phyloP scores from a whole-genome alignment of 2,113 vertebrate genomes.

The Cinclus cinclus region DNA sequence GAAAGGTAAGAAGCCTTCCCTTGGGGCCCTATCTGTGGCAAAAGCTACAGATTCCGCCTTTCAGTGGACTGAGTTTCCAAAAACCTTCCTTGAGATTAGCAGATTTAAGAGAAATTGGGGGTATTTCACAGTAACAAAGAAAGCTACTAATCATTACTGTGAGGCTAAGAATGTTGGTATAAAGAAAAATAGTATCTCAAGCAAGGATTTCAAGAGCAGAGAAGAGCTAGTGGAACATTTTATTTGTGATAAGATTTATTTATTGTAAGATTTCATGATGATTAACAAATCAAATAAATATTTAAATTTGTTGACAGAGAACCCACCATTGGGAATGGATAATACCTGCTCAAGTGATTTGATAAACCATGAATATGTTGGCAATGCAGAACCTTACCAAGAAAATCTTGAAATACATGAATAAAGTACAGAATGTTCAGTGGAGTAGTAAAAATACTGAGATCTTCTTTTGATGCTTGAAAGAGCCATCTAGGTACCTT shows the following conservation, averaged over 20 bases:
- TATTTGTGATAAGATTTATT: neutral
- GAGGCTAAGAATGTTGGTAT: neutral
- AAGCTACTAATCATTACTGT: neutral
- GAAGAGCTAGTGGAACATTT: neutral
- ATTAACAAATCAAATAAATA: neutral
- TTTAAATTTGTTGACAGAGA: neutral
- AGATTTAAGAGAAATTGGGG: neutral
- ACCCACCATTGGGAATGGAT: rapidly evolving
- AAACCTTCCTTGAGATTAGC: neutral
- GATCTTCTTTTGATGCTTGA: neutral
- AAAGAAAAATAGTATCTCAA: neutral
- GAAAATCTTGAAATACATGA: neutral
- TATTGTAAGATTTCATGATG: neutral
- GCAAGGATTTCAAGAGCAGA: neutral
- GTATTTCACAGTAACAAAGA: neutral
- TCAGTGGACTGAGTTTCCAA: neutral
- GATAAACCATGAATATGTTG: neutral
- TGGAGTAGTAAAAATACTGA: neutral
- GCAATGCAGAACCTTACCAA: neutral
- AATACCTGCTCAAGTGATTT: neutral
- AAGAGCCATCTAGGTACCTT: neutral
- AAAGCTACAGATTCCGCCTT: neutral
- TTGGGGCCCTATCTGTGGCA: neutral
- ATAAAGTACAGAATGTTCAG: neutral
- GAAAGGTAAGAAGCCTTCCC: neutral